Base-by-base conservation (phyloP, 2,888 invertebrate species). In the Polydesmus complanatus region DNA sequence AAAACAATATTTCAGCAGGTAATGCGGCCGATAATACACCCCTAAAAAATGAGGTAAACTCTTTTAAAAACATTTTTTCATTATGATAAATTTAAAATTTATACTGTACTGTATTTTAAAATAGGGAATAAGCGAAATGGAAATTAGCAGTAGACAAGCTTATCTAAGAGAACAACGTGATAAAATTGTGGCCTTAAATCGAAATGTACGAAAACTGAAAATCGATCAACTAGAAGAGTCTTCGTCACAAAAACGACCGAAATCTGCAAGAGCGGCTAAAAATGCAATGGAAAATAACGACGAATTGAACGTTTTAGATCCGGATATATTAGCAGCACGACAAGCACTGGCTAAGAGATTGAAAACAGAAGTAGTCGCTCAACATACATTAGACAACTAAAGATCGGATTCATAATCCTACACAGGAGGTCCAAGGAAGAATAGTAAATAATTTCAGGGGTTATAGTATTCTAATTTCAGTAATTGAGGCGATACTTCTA, bases 91-190 rank as follows among this genome's bases (percentile, higher is more conserved):
- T n/a, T n/a, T n/a, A n/a, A n/a, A n/a, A n/a, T n/a, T n/a, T n/a
- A n/a, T n/a, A n/a, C n/a, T n/a, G 47, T 23, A 27, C 51, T 51
- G 8, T 2, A 62, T 61, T 63, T 63, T n/a, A 56, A 56, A 53
- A 8, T 48, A 55, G 1, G 58, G 61, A 18, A 52, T 3, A 48
- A 49, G 58, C 48, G 62, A 63, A 3, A 57, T 78, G 61, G 91
- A 92, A 67, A 76, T 93, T 54, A 80, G 81, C 64, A 82, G 82
- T 61, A 80, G 95, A 0, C 88, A 91, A 69, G 84, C 86, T 66
- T 95, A 94, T 73, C 77, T 96, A 61, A 83, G 86, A 59, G 83
- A 86, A 63, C 94, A 95, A 72, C 80, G 95, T 25, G 95, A 95
- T 73, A 91, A 93, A 71, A 79, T 96, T 58, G 79, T 95, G 52